Evolutionary conservation across 1,140 invertebrate species (phyloP).

Genomic region (Orius laevigatus): DNA sequence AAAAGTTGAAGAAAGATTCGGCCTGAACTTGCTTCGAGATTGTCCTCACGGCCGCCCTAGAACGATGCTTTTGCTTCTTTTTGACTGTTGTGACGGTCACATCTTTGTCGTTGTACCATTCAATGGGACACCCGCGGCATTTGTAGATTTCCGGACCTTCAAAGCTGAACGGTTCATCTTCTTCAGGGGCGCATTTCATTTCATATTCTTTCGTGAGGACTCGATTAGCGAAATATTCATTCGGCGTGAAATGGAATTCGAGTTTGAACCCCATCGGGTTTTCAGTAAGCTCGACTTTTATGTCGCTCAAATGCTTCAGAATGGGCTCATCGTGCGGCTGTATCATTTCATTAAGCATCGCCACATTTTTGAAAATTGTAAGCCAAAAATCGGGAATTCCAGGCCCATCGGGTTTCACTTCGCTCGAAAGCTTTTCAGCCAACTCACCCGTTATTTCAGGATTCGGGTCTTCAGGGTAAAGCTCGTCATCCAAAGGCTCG

Average conservation of each 20-base stretch:
- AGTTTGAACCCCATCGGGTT: conserved; percentile 73
- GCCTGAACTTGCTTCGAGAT: conserved; percentile 86
- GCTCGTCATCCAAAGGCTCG: conserved; percentile 78
- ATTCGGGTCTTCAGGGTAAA: conserved; percentile 22
- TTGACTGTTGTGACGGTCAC: conserved; percentile 91
- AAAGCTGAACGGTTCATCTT: conserved; percentile 83
- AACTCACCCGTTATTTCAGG: not conserved
- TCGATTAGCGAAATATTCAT: conserved; percentile 89
- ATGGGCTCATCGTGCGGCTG: conserved; percentile 91
- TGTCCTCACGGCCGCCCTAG: conserved; percentile 74
- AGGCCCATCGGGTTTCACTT: conserved; percentile 27
- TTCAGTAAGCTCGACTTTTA: conserved; percentile 54
- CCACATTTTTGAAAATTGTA: conserved; percentile 88
- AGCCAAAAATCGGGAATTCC: conserved; percentile 97
- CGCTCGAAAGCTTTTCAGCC: not conserved
- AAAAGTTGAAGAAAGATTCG: conserved; percentile 99
- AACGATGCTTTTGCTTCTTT: conserved; percentile 98
- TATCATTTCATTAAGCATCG: conserved; percentile 77
- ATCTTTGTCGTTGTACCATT: conserved; percentile 94
- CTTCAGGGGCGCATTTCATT: conserved; percentile 81
- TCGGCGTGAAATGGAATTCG: conserved; percentile 86
- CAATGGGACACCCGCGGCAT: conserved; percentile 78
- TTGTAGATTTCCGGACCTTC: conserved; percentile 95
- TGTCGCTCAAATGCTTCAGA: conserved; percentile 89
- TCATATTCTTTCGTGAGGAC: conserved; percentile 90